Percentiles rank a stretch among this genome's conserved stretches.
Evolutionary conservation across 2,113 vertebrate genomes (phyloP).

Genomic region (Formicarius rufipectus): DNA sequence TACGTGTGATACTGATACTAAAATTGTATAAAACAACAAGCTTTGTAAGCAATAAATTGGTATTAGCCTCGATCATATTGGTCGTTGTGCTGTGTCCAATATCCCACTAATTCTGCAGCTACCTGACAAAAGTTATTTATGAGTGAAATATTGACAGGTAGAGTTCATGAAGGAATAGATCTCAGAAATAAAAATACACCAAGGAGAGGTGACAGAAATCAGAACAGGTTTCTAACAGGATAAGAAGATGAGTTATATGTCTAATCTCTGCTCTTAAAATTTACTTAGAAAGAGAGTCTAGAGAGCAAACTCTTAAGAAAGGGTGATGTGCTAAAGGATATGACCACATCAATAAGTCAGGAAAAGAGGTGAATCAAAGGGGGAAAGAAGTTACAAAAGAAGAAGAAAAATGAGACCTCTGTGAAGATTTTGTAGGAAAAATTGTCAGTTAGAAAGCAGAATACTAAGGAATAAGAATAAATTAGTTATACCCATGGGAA

Average conservation of each 20-base stretch:
- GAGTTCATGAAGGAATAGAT: neutral
- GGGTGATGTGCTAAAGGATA: neutral
- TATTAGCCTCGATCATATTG: too few relatives aligned
- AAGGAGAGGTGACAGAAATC: neutral
- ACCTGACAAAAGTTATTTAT: neutral
- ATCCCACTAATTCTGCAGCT: too few relatives aligned
- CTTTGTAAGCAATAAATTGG: too few relatives aligned
- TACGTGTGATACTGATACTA: too few relatives aligned
- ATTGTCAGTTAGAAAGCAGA: neutral
- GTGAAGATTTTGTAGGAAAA: neutral
- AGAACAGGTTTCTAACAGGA: neutral
- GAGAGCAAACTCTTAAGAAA: neutral
- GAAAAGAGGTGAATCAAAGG: neutral
- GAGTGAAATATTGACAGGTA: neutral
- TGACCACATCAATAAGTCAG: neutral
- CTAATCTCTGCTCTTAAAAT: neutral
- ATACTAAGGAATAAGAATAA: neutral
- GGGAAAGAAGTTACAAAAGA: neutral
- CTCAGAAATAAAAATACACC: neutral
- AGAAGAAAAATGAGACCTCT: neutral
- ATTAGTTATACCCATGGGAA: neutral
- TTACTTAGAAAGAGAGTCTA: neutral
- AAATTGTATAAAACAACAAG: too few relatives aligned
- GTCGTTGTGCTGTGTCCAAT: too few relatives aligned
- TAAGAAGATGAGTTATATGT: constrained; percentile 17